These are phyloP conservation scores for Apogon hyalosoma DNA, from an alignment of 2,797 vertebrate genomes.

Conservation along the genomic window DNA sequence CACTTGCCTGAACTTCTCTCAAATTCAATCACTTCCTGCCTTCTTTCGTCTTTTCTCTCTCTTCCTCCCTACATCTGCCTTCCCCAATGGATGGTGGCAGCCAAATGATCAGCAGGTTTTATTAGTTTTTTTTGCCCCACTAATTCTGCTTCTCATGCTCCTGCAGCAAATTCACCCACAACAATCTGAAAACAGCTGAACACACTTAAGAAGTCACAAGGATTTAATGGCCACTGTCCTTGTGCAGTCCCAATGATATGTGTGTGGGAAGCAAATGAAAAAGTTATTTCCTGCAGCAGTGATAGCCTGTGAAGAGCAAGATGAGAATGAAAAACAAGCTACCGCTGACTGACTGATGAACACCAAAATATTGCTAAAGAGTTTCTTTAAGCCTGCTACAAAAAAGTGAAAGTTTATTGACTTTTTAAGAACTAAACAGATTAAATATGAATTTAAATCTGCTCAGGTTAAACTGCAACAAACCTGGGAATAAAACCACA, in stretches of 20 bases:
- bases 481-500: conserved; percentile 54
- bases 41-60: conserved; percentile 11
- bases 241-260: neutral
- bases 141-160: conserved; percentile 13
- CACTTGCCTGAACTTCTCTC: conserved; percentile 34
- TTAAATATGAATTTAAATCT: conserved; percentile 64
- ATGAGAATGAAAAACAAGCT: neutral
- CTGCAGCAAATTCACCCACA: conserved; percentile 26
- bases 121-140: neutral
- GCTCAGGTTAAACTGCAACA: conserved; percentile 63
- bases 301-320: neutral
- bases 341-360: conserved; percentile 15
- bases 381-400: conserved; percentile 2
- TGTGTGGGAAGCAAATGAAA: neutral
- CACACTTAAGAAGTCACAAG: conserved; percentile 20
- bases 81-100: conserved; percentile 32
- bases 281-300: conserved; percentile 4
- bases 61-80: conserved; percentile 33
- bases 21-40: conserved; percentile 31
- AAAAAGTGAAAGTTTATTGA: conserved; percentile 40
- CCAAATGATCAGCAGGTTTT: conserved; percentile 42
- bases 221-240: conserved; percentile 17
- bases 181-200: conserved; percentile 28
- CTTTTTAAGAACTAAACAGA: conserved; percentile 58
- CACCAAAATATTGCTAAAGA: conserved; percentile 13